phyloP scores from a whole-genome alignment of 2,888 invertebrate species.

The Phlogophora meticulosa region DNA sequence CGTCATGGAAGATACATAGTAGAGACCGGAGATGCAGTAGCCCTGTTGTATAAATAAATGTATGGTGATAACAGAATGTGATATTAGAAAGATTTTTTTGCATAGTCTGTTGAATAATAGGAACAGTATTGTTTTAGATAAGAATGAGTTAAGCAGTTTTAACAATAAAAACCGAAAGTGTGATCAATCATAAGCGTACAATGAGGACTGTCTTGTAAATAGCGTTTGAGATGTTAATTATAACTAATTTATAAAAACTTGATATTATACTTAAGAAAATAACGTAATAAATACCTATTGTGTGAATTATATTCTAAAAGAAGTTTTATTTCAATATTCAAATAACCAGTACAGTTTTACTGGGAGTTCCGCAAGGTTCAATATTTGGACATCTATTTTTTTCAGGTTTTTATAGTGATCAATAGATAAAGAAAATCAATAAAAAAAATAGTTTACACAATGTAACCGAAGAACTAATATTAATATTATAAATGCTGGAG shows the following conservation, averaged over 20 bases:
- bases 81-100: conserved; percentile 24
- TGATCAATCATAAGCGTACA: conserved; percentile 9
- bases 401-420: neutral
- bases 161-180: neutral
- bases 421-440: too few species aligned
- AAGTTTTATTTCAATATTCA: conserved; percentile 23
- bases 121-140: conserved; percentile 39
- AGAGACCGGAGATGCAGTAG: conserved; percentile 74
- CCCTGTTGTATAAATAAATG: conserved; percentile 64
- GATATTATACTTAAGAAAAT: conserved; percentile 42
- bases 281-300: conserved; percentile 39
- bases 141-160: conserved; percentile 6
- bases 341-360: too few species aligned
- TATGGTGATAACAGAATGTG: conserved; percentile 25
- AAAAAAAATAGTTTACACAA: too few species aligned
- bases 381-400: neutral
- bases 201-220: conserved; percentile 39
- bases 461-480: too few species aligned
- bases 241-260: conserved; percentile 46
- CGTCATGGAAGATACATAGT: conserved; percentile 70
- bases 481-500: neutral
- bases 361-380: neutral
- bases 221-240: conserved; percentile 41
- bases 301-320: conserved; percentile 1
- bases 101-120: conserved; percentile 9